phyloP scores from a whole-genome alignment of 2,113 vertebrate genomes.

The Asarcornis scutulata region DNA sequence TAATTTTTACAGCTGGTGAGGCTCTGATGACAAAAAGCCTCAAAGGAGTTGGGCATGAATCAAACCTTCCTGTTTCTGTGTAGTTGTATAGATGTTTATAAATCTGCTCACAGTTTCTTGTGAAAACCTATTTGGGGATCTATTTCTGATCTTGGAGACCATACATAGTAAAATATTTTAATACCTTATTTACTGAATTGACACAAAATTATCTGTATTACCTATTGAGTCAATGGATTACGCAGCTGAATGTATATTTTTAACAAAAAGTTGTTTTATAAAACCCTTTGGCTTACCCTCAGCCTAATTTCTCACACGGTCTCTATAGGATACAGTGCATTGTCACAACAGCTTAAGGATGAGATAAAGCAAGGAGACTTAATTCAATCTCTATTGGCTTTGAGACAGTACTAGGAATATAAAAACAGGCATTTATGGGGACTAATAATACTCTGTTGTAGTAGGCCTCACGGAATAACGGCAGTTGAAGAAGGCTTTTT shows the following conservation, averaged over 20 bases:
- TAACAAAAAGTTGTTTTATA: neutral
- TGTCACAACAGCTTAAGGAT: slow-evolving; percentile 48
- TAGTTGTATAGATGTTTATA: neutral
- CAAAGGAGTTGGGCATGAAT: neutral
- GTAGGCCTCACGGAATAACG: neutral
- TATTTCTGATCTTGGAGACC: neutral
- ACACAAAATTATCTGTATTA: neutral
- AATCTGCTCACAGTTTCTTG: neutral
- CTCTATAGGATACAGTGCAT: neutral
- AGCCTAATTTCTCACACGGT: neutral
- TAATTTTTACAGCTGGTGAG: neutral
- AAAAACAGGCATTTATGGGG: neutral
- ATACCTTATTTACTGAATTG: neutral
- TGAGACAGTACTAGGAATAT: neutral
- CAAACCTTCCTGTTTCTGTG: neutral
- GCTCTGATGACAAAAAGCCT: neutral
- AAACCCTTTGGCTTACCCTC: slow-evolving; percentile 1
- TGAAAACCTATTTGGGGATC: neutral
- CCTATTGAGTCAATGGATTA: neutral
- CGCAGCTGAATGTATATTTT: slow-evolving; percentile 1
- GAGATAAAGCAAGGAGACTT: slow-evolving; percentile 29
- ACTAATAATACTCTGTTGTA: neutral
- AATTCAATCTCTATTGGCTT: slow-evolving; percentile 41
- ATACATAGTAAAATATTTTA: neutral
- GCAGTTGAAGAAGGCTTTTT: neutral